Evolutionary conservation across 1,140 invertebrate species (phyloP).

Genomic region (Ips typographus): DNA sequence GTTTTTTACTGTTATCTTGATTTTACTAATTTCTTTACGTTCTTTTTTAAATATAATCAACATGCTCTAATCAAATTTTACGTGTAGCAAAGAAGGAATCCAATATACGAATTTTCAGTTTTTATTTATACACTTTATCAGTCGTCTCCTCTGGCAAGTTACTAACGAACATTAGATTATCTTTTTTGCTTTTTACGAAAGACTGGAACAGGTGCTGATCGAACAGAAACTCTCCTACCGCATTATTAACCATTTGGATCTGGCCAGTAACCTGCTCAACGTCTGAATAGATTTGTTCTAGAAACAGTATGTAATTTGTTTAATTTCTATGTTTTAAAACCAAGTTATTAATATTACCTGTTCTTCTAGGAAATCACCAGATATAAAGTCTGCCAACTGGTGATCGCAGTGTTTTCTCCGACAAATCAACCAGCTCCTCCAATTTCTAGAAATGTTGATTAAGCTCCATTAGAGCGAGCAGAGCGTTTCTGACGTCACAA

Average conservation of each 20-base stretch:
- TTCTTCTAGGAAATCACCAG: slow-evolving; percentile 68
- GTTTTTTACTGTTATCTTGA: neutral
- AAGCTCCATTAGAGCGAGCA: no score
- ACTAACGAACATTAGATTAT: slow-evolving; percentile 31
- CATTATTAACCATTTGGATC: slow-evolving; percentile 36
- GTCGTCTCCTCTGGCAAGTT: slow-evolving; percentile 11
- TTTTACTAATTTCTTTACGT: neutral
- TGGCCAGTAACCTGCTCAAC: slow-evolving; percentile 34
- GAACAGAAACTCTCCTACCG: slow-evolving; percentile 43
- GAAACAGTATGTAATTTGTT: slow-evolving; percentile 16
- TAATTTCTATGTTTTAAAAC: slow-evolving; percentile 2
- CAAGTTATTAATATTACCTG: slow-evolving; percentile 57
- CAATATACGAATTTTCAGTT: neutral
- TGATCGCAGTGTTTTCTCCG: slow-evolving; percentile 65
- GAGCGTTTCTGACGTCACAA: no score
- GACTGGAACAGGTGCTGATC: slow-evolving; percentile 42
- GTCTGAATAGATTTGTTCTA: slow-evolving; percentile 43
- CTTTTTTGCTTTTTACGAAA: slow-evolving; percentile 33
- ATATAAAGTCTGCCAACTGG: slow-evolving; percentile 70
- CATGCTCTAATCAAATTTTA: no score
- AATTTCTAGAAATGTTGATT: slow-evolving; percentile 38
- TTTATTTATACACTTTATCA: slow-evolving; percentile 28
- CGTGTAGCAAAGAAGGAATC: no score
- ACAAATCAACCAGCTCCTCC: slow-evolving; percentile 62
- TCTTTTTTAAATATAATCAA: no score